Evolutionary conservation across 2,113 vertebrate species (phyloP).

Genomic region (Pungitius pungitius): DNA sequence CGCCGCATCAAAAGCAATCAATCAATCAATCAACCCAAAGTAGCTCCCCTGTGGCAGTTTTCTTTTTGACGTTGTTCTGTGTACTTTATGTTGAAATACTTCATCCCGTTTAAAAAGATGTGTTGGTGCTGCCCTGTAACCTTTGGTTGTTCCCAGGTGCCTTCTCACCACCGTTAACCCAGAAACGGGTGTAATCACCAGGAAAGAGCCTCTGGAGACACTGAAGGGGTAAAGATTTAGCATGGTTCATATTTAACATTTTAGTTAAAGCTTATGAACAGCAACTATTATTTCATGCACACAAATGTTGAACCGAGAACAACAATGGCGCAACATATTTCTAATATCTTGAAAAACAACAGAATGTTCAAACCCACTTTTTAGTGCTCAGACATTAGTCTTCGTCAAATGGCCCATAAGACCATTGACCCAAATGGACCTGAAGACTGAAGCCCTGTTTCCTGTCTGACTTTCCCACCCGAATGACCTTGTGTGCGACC

Average conservation of each 20-base stretch:
- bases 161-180: slow-evolving; percentile 92
- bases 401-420: no score
- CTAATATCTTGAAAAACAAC: no score
- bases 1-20: background rate
- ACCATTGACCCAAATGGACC: background rate
- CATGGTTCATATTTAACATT: background rate
- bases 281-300: background rate
- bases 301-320: background rate
- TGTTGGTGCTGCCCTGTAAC: no score
- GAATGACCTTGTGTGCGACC: background rate
- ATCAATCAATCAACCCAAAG: background rate
- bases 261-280: background rate
- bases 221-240: slow-evolving; percentile 85
- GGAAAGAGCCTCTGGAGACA: slow-evolving; percentile 92
- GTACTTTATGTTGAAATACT: background rate
- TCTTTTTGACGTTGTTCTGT: background rate
- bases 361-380: no score
- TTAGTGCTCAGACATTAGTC: no score
- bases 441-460: no score
- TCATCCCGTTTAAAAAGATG: no score
- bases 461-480: background rate
- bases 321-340: background rate
- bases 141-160: slow-evolving; percentile 81
- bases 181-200: slow-evolving; percentile 87
- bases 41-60: background rate